These are phyloP conservation scores for Syngnathoides biaculeatus DNA, from an alignment of 2,113 vertebrate genomes.

Conservation along the genomic window DNA sequence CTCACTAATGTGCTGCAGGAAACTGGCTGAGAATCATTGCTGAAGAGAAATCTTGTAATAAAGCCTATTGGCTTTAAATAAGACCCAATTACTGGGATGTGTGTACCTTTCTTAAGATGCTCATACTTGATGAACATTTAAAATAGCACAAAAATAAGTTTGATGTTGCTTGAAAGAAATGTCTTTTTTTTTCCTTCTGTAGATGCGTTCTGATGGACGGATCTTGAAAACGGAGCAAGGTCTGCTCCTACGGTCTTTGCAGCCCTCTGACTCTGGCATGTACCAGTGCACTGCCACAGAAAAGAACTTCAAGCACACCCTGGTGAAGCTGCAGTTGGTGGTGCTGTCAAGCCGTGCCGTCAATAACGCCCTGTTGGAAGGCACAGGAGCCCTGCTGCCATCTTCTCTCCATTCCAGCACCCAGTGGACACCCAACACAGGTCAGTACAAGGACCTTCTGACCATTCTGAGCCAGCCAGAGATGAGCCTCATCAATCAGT, in stretches of 20 bases:
- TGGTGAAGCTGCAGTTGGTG: constrained; percentile 88
- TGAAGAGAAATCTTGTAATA: too few relatives aligned
- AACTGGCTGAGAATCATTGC: too few relatives aligned
- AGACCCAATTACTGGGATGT: too few relatives aligned
- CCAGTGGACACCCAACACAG: constrained; percentile 73
- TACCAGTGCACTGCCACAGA: constrained; percentile 94
- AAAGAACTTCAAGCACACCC: constrained; percentile 95
- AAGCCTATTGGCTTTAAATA: too few relatives aligned
- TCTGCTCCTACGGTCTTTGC: constrained; percentile 84
- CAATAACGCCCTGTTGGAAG: constrained; percentile 83
- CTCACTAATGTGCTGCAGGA: too few relatives aligned
- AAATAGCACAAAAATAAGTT: background rate
- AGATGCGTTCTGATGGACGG: constrained; percentile 89
- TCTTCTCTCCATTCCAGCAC: constrained; percentile 61
- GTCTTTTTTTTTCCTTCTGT: constrained; percentile 10
- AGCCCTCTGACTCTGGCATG: constrained; percentile 83
- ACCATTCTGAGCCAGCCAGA: constrained; percentile 94
- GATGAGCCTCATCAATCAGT: constrained; percentile 97
- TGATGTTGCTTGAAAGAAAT: background rate
- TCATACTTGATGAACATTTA: too few relatives aligned
- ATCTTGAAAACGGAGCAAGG: constrained; percentile 91
- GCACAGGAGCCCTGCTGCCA: constrained; percentile 49
- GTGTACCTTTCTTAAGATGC: too few relatives aligned
- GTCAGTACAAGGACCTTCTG: constrained; percentile 89
- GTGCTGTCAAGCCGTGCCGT: constrained; percentile 84